Evolutionary conservation across 2,888 invertebrate species (phyloP).

Genomic region (Colostygia pectinataria): DNA sequence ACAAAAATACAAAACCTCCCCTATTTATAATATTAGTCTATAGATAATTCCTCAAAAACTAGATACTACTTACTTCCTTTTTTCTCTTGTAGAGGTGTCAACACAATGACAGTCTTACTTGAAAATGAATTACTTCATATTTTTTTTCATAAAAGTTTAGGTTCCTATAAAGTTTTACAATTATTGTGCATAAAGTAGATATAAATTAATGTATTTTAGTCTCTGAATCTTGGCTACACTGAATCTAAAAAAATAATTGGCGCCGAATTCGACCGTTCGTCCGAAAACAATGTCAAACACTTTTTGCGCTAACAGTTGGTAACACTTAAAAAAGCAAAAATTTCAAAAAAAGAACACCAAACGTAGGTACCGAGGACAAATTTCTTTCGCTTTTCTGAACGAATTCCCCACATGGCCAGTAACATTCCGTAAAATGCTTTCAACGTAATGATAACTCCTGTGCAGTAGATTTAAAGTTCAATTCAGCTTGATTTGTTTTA

Average conservation of each 20-base stretch:
- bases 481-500: neutral
- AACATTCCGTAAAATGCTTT: constrained; percentile 11
- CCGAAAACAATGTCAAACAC: constrained; percentile 72
- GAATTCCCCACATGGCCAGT: constrained; percentile 33
- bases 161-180: too few relatives aligned
- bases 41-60: too few relatives aligned
- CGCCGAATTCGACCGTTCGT: constrained; percentile 65
- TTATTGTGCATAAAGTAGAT: too few relatives aligned
- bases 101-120: too few relatives aligned
- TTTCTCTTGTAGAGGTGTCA: too few relatives aligned
- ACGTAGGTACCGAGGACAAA: constrained; percentile 68
- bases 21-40: too few relatives aligned
- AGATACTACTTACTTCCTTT: too few relatives aligned
- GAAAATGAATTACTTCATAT: too few relatives aligned
- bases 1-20: too few relatives aligned
- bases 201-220: constrained; percentile 19
- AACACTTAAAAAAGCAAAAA: constrained; percentile 46
- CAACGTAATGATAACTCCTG: constrained; percentile 1
- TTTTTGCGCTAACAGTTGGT: constrained; percentile 69
- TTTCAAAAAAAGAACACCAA: constrained; percentile 47
- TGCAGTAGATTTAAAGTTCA: neutral
- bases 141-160: too few relatives aligned
- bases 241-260: constrained; percentile 64
- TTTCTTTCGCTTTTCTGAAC: constrained; percentile 74
- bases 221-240: constrained; percentile 39